These are phyloP conservation scores for Musca vetustissima DNA, from an alignment of 1,140 invertebrate genomes.

Conservation along the genomic window DNA sequence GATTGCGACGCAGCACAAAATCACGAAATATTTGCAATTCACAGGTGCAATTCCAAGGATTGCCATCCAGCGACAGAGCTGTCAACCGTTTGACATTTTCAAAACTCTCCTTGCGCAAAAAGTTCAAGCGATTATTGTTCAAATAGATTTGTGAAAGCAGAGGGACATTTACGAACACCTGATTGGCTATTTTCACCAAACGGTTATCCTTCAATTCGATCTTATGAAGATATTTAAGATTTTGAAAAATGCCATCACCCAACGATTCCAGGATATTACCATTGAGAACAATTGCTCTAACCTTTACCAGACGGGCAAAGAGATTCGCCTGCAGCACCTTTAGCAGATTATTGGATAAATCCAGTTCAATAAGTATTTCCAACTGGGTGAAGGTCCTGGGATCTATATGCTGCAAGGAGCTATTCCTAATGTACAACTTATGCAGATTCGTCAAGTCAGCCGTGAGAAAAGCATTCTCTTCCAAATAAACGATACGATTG, in stretches of 20 bases:
- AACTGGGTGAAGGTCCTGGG: conserved; percentile 72
- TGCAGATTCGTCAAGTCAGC: conserved; percentile 76
- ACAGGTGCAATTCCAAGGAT: conserved; percentile 89
- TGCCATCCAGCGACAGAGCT: conserved; percentile 73
- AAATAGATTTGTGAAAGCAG: conserved; percentile 69
- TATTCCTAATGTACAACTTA: conserved; percentile 71
- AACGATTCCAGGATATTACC: conserved; percentile 70
- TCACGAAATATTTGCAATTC: conserved; percentile 74
- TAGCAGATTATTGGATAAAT: conserved; percentile 77
- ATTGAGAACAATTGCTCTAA: conserved; percentile 70
- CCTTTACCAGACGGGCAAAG: conserved; percentile 68
- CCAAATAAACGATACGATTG: conserved; percentile 68
- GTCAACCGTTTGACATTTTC: conserved; percentile 64
- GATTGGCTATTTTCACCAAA: conserved; percentile 67
- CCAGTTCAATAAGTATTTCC: conserved; percentile 78
- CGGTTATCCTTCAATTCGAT: conserved; percentile 74
- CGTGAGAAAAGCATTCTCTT: conserved; percentile 66
- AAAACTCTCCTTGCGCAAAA: conserved; percentile 62
- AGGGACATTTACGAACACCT: conserved; percentile 70
- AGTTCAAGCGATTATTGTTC: conserved; percentile 71
- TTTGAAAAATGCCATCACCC: conserved; percentile 71
- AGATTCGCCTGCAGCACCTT: conserved; percentile 66
- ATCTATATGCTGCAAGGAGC: conserved; percentile 67
- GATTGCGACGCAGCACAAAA: conserved; percentile 69
- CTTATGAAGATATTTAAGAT: conserved; percentile 72